Evolutionary conservation across 2,888 invertebrate species (phyloP).

Genomic region (Drosophila buzzatii): DNA sequence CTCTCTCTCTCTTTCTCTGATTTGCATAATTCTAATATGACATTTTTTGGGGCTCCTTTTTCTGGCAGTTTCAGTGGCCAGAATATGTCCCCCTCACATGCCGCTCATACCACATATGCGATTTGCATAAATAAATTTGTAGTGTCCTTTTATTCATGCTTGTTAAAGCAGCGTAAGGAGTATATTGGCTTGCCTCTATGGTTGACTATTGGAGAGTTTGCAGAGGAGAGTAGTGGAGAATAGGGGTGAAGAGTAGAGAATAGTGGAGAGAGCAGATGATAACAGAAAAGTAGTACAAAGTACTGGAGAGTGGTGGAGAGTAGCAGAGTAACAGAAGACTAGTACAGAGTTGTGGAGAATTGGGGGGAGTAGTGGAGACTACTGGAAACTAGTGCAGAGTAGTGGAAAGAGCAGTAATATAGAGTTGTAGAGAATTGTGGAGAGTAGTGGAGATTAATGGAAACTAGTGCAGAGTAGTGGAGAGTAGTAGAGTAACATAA

Average conservation of each 20-base stretch:
- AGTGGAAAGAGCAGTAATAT: too few species aligned
- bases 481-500: too few species aligned
- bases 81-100: conserved; percentile 15
- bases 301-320: neutral
- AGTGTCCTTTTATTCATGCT: conserved; percentile 32
- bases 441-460: too few species aligned
- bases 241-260: too few species aligned
- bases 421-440: too few species aligned
- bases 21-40: conserved; percentile 80
- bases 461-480: too few species aligned
- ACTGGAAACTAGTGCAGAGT: too few species aligned
- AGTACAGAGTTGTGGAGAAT: too few species aligned
- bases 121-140: conserved; percentile 75
- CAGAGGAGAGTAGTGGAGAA: neutral
- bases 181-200: neutral
- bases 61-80: conserved; percentile 18
- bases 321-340: too few species aligned
- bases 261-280: neutral
- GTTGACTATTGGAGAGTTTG: neutral
- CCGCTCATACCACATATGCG: conserved; percentile 30
- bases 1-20: conserved; percentile 18
- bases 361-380: too few species aligned
- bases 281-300: neutral
- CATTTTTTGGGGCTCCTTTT: conserved; percentile 56
- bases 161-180: neutral